Base-by-base conservation (phyloP, 1,140 invertebrate genomes). In the Habropoda laboriosa region DNA sequence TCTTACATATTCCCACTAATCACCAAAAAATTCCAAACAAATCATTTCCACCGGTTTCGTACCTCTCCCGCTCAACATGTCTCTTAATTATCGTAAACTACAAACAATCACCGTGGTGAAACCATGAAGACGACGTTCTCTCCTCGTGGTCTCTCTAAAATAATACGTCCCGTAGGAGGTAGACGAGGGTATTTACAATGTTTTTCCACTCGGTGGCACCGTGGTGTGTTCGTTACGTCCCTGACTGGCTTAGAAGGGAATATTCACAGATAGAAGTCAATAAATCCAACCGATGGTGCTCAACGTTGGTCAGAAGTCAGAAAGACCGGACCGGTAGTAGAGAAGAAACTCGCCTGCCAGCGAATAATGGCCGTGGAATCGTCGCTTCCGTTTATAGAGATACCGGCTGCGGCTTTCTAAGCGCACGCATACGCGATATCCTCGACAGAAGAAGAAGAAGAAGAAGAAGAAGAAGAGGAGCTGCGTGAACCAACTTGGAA, bases 351-450 rank as follows among this genome's bases (percentile, higher is more conserved):
- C 67, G 76, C 60, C n/a, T 74, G 80, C 66, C 49, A 61, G 73
- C 58, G 70, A 86, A 66, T 86, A 87, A 87, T 87, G 85, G 74
- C 79, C 85, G 85, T 83, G 85, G 85, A 83, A 87, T 87, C 85
- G 85, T 77, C 76, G 85, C 85, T 87, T 87, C 85, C 85, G 85
- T 87, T 87, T 87, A 87, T 81, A 87, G 85, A 83, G 74, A 83
- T 86, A 80, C 83, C 80, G 83, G 80, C 82, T 70, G 57, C 70
- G 24, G 63, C 58, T 79, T 53, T 82, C 82, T 81, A 73, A 73
- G 79, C 73, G 35, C 40, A 47, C 49, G 58, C 55, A 51, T 45
- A 66, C 61, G 53, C 79, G 68, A 71, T 73, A 75, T 68, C 24
- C 71, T 38, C 70, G 35, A 57, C 32, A n/a, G 70, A 68, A 76